Evolutionary conservation across 2,888 invertebrate genomes (phyloP).

Genomic region (Galerucella nymphaeae): DNA sequence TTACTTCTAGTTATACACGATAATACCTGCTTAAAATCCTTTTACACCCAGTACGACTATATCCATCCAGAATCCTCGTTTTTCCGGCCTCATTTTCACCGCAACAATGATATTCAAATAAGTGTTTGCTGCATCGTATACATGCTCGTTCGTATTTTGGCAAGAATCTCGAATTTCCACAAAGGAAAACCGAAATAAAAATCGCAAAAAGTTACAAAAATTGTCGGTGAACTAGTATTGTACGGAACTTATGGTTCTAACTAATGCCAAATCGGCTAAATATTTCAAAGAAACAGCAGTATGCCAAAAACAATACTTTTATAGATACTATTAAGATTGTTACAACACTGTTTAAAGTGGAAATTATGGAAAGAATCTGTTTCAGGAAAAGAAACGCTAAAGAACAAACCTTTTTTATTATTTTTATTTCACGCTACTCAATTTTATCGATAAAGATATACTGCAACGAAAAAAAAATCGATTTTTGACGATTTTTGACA

Average conservation of each 20-base stretch:
- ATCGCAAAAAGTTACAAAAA: constrained; percentile 24
- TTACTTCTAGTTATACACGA: no score
- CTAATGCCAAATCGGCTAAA: constrained; percentile 30
- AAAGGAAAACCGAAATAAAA: background rate
- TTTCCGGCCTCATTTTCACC: background rate
- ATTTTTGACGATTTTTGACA: no score
- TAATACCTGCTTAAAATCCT: no score
- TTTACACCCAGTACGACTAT: no score
- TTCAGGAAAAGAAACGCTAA: background rate
- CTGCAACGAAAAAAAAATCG: no score
- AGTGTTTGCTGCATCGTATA: constrained; percentile 18
- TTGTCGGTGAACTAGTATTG: constrained; percentile 7
- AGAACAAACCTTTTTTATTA: no score
- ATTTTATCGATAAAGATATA: no score
- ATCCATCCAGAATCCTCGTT: background rate
- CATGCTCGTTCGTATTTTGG: constrained; percentile 20
- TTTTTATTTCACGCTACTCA: no score
- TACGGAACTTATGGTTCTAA: constrained; percentile 27
- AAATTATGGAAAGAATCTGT: constrained; percentile 4
- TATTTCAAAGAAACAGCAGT: constrained; percentile 23
- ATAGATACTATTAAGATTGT: constrained; percentile 14
- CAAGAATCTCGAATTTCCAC: constrained; percentile 23
- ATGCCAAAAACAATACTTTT: constrained; percentile 23
- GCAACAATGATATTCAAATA: constrained; percentile 17
- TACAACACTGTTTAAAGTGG: constrained; percentile 1